A percentile compares a stretch with the other conserved stretches of the same genome.
These are phyloP conservation scores for Tetheella fluctuosa DNA, from an alignment of 2,888 invertebrate species.

Conservation along the genomic window DNA sequence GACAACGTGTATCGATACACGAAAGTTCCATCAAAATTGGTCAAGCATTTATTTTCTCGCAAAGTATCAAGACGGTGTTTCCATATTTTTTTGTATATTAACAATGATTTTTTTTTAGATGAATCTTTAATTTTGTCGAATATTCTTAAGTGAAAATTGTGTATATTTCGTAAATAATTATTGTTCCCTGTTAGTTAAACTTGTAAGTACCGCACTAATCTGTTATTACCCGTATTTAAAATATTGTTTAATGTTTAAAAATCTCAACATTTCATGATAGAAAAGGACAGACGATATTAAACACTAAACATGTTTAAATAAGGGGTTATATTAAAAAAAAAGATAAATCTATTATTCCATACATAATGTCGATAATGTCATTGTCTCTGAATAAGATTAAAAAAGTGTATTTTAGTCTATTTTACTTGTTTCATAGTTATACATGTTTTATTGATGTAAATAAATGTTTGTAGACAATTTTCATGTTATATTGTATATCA, in stretches of 20 bases:
- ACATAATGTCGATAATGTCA: constrained; percentile 37
- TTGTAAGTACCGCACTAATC: constrained; percentile 53
- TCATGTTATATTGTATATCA: not conserved
- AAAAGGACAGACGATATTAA: constrained; percentile 14
- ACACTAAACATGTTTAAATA: not conserved
- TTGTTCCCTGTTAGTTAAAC: constrained; percentile 32
- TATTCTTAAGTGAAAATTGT: constrained; percentile 33
- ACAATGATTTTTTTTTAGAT: constrained; percentile 17
- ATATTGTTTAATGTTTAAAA: not conserved
- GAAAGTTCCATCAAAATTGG: constrained; percentile 36
- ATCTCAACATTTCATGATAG: not conserved
- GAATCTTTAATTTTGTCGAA: constrained; percentile 24
- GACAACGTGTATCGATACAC: constrained; percentile 19
- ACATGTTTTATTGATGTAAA: constrained; percentile 32
- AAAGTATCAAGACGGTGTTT: constrained; percentile 11
- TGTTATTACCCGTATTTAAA: constrained; percentile 18
- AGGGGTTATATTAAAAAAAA: constrained; percentile 23
- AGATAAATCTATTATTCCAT: constrained; percentile 43
- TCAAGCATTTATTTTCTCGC: constrained; percentile 35
- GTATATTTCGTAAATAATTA: constrained; percentile 69
- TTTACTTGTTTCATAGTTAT: constrained; percentile 3
- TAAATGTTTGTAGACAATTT: constrained; percentile 13
- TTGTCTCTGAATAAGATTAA: constrained; percentile 28
- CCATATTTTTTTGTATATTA: constrained; percentile 15
- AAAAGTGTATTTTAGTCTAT: constrained; percentile 21